These are phyloP conservation scores for Heloderma charlesbogerti DNA, from an alignment of 2,113 vertebrate genomes.

Conservation along the genomic window DNA sequence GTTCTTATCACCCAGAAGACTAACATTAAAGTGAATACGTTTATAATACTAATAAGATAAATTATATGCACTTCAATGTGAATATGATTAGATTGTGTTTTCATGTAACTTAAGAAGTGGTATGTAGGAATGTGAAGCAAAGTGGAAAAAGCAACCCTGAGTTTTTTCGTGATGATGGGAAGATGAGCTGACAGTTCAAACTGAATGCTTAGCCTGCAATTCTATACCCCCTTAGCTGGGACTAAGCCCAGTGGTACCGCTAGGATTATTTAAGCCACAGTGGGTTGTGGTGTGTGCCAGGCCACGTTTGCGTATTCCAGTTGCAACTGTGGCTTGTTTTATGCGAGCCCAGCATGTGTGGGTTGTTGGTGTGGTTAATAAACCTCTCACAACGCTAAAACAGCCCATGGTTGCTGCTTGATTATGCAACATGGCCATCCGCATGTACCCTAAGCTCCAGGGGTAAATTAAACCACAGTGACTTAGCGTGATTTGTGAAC, in stretches of 20 bases:
- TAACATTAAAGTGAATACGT: background rate
- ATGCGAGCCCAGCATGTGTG: too few relatives aligned
- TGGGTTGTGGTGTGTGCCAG: too few relatives aligned
- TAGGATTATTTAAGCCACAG: background rate
- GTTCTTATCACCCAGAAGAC: background rate
- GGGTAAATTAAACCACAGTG: too few relatives aligned
- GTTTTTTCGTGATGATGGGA: background rate
- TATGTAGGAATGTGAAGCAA: background rate
- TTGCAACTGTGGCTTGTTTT: too few relatives aligned
- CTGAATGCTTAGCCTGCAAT: background rate
- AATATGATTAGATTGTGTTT: background rate
- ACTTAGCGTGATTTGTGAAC: too few relatives aligned
- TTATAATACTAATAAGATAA: background rate
- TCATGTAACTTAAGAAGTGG: background rate
- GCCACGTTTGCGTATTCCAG: too few relatives aligned
- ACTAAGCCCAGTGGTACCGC: background rate
- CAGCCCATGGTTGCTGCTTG: too few relatives aligned
- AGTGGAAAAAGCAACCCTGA: background rate
- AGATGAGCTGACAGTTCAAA: background rate
- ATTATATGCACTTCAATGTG: background rate
- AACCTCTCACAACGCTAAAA: too few relatives aligned
- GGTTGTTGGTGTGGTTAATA: too few relatives aligned
- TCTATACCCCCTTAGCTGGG: background rate
- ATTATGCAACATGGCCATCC: too few relatives aligned
- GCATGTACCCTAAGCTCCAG: too few relatives aligned